These are phyloP conservation scores for Oreochromis tanganicae DNA, from an alignment of 2,113 vertebrate species.

Conservation along the genomic window DNA sequence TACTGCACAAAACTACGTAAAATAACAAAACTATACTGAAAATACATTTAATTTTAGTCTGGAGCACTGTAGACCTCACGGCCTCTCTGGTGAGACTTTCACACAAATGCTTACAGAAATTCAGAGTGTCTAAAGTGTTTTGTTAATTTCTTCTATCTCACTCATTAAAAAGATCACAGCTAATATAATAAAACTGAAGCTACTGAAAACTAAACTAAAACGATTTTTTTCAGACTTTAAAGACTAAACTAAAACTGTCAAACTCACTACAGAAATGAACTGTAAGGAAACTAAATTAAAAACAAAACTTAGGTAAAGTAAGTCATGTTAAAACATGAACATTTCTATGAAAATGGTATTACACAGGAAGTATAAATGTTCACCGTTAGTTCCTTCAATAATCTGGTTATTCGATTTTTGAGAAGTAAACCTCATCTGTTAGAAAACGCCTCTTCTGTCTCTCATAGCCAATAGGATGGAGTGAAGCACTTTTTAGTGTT, in stretches of 20 bases:
- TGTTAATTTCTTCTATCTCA: neutral
- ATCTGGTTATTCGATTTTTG: neutral
- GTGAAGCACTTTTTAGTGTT: neutral
- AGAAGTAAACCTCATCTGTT: neutral
- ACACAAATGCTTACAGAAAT: neutral
- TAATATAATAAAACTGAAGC: neutral
- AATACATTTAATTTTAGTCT: neutral
- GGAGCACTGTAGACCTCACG: neutral
- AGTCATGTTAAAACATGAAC: neutral
- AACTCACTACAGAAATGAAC: neutral
- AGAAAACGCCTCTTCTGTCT: neutral
- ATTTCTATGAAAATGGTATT: neutral
- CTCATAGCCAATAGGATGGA: neutral
- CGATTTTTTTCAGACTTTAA: neutral
- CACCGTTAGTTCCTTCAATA: neutral
- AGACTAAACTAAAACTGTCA: neutral
- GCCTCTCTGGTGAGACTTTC: neutral
- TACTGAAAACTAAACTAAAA: neutral
- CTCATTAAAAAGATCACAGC: neutral
- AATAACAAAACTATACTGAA: neutral
- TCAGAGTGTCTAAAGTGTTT: neutral
- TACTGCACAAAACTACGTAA: neutral
- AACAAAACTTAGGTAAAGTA: neutral
- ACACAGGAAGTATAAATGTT: neutral
- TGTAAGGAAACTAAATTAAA: neutral